These are phyloP conservation scores for Eremobia ochroleuca DNA, from an alignment of 2,888 invertebrate species.

Conservation along the genomic window DNA sequence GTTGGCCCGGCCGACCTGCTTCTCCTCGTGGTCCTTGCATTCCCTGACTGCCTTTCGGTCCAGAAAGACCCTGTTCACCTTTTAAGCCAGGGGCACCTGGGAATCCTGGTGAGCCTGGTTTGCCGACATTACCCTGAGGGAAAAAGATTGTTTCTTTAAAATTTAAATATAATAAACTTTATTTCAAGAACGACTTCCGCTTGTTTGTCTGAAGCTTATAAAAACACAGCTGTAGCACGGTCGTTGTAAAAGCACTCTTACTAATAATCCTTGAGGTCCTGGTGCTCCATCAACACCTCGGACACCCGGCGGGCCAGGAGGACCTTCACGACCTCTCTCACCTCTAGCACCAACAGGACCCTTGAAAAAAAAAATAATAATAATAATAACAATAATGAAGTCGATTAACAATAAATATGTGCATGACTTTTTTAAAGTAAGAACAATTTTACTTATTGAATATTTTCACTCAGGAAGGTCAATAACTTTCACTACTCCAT, in stretches of 20 bases:
- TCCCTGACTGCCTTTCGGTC: conserved; percentile 96
- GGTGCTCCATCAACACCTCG: conserved; percentile 95
- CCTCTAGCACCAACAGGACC: conserved; percentile 95
- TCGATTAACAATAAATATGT: background rate
- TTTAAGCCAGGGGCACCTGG: conserved; percentile 95
- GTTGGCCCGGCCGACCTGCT: conserved; percentile 94
- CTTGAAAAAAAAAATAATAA: conserved; percentile 83
- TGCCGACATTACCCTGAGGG: conserved; percentile 94
- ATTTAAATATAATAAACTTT: background rate
- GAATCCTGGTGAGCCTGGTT: conserved; percentile 96
- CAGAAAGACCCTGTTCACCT: conserved; percentile 94
- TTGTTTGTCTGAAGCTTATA: background rate
- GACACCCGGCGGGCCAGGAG: conserved; percentile 94
- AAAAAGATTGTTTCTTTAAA: background rate
- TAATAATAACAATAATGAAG: background rate
- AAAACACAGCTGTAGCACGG: background rate
- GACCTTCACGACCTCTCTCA: conserved; percentile 96
- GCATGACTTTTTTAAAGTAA: too few species aligned
- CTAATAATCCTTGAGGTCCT: conserved; percentile 94
- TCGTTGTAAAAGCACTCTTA: conserved; percentile 78
- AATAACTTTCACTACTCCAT: background rate
- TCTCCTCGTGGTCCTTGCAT: conserved; percentile 96
- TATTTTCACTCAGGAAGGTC: background rate
- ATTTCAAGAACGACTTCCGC: background rate
- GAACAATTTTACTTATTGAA: background rate